Base-by-base conservation (phyloP, 92 coral and sea anemone species). In the Zoanthus gigantus region DNA sequence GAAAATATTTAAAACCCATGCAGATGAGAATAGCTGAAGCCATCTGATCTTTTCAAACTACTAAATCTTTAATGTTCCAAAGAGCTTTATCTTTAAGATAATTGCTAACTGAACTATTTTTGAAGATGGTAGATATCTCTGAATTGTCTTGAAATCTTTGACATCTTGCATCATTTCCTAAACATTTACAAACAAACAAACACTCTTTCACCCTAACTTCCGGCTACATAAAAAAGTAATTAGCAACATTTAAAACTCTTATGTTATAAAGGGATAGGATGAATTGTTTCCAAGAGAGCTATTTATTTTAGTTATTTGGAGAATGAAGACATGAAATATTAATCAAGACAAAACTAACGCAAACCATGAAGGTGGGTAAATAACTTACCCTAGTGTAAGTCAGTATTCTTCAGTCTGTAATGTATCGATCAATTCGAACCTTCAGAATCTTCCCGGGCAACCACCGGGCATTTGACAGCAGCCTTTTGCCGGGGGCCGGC, bases 91-190 rank as follows among this genome's bases (percentile, higher is more conserved):
- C 85, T 46, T 11, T 7, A 23, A 66, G 47, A 44, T 50, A 63
- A 79, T 79, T 71, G 12, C 12, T 67, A 56, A 45, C 74, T 67
- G 61, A 66, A 65, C 61, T 45, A 29, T 81, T 81, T 81, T 47
- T 45, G 23, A 32, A 81, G 85, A 81, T 81, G 28, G 44, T 15
- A 66, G 56, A 50, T 50, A 50, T 67, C 75, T 66, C 18, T 37
- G 13, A 80, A 13, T 44, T n/a, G 28, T 45, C 28, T n/a, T 4
- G 12, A 48, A 47, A 45, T 16, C 30, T 16, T 63, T 6, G 3
- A 0, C 30, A 7, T 13, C 44, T 29, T 23, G 66, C 85, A 4
- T 81, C 57, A 66, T 6, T 44, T 45, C 74, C 75, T 54, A 65
- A 23, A 80, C 42, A 63, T 42, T 18, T n/a, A 79, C 75, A 42